Base-by-base conservation (phyloP, 1,140 invertebrate genomes). In the Pentalonia nigronervosa region DNA sequence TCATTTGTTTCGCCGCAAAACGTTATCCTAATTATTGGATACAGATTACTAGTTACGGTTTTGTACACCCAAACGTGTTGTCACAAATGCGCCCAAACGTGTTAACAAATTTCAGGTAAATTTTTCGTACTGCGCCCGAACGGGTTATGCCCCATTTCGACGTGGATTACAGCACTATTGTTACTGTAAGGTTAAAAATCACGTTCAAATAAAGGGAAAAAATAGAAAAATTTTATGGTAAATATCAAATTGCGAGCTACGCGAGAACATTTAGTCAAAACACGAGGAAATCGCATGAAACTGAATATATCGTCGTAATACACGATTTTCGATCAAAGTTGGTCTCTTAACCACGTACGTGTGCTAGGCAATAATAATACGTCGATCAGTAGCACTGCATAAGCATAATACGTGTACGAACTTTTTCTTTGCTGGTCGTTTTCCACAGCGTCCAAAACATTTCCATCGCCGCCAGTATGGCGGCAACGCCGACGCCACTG, bases 341-440 rank as follows among this genome's bases (percentile, higher is more conserved):
- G 60, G 11, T 30, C 30, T 67, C 30, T n/a, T 17, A n/a, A n/a
- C n/a, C 6, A n/a, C 1, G 14, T 11, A n/a, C n/a, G 11, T 23
- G 50, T 53, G 36, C 7, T 67, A n/a, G n/a, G n/a, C 2, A 25
- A 30, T 60, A 60, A 60, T 60, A 21, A 14, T 81, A 34, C 36
- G 34, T 36, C 20, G 4, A 81, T 14, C 30, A 67, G 30, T 14
- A 0, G 9, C 25, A n/a, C 11, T 67, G 14, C 14, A 30, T n/a
- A 41, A 41, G 41, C 4, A 67, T 30, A 30, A 60, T 30, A 11
- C 9, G 25, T 30, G 14, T n/a, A 48, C 47, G n/a, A 25, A 90
- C 95, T 92, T 95, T 95, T 90, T 96, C 95, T 87, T 95, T 95
- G 94, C 94, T 95, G 60, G 95, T 95, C 90, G 94, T 95, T 93